Base-by-base conservation (phyloP, 2,113 vertebrate species). In the Oreotrochilus melanogaster region DNA sequence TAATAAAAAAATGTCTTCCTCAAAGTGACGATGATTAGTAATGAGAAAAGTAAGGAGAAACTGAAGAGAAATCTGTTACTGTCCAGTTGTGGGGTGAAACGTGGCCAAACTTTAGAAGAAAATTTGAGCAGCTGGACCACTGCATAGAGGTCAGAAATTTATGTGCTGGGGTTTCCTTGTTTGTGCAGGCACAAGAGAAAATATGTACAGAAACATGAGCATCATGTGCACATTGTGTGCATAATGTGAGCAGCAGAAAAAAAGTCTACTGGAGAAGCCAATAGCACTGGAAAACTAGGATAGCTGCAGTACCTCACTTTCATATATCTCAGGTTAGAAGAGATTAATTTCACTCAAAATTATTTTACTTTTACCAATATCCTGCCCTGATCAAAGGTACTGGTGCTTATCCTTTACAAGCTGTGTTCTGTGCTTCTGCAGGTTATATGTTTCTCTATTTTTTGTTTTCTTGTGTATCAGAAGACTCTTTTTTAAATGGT, bases 51-150 rank as follows among this genome's bases (percentile, higher is more conserved):
- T 0, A 1, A 65, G 39, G 27, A 85, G 61, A 88, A 89, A 42
- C 1, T 37, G 45, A 73, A 60, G 39, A 39, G n/a, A 48, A 90
- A 53, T 51, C 33, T 87, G 45, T 42, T 86, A 35, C 24, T 73
- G 57, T 65, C 62, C 17, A 75, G 23, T 30, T 42, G 33, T 35
- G 18, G 33, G 7, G 7, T 84, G 31, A 91, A 84, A 67, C 11
- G 30, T 60, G 21, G 73, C 8, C 37, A 92, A 70, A 80, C 4
- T 80, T 70, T n/a, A 73, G 79, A 27, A 76, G 45, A 89, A 92
- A 74, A 62, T 13, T 35, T 16, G 45, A 67, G 22, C 22, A 83
- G 22, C 17, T 86, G 57, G 39, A 50, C 11, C 33, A 48, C 15
- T 60, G 51, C 10, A 57, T 51, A 51, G 51, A 66, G 33, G 43